A percentile compares a stretch with the other conserved stretches of the same genome.
Evolutionary conservation across 2,113 vertebrate species (phyloP).

Genomic region (Heterocephalus glaber): DNA sequence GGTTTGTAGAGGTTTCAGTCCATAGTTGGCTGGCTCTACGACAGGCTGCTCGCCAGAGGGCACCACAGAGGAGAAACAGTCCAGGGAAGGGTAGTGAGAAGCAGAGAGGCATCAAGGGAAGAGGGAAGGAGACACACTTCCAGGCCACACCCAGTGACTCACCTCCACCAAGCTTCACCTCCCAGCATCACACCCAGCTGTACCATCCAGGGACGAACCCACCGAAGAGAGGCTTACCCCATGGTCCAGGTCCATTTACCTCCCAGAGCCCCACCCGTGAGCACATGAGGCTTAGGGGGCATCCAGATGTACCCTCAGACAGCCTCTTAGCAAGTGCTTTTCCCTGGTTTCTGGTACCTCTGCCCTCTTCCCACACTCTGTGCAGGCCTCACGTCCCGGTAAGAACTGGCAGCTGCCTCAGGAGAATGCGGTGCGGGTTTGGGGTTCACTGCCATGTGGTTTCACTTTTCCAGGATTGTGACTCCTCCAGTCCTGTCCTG

Average conservation of each 20-base stretch:
- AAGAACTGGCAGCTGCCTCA: not conserved
- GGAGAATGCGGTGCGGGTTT: not conserved
- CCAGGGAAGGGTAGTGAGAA: not conserved
- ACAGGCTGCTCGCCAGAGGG: not conserved
- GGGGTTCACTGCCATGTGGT: not conserved
- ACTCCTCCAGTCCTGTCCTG: not conserved
- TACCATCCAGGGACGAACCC: not conserved
- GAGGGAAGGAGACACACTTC: not conserved
- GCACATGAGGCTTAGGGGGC: not conserved
- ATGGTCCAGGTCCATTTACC: not conserved
- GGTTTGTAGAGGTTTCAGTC: no score
- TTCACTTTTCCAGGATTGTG: not conserved
- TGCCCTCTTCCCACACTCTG: not conserved
- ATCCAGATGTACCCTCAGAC: not conserved
- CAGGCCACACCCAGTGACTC: not conserved
- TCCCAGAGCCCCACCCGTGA: not conserved
- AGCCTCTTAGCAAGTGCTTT: not conserved
- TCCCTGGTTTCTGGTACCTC: not conserved
- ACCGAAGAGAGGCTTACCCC: not conserved
- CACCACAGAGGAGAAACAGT: not conserved
- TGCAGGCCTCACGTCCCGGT: no score
- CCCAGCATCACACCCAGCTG: not conserved
- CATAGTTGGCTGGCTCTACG: no score
- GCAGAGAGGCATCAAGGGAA: not conserved
- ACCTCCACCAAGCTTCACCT: no score